Percentiles rank a stretch among this genome's conserved stretches.
These are phyloP conservation scores for Bombus ignitus DNA, from an alignment of 1,140 invertebrate genomes.

Conservation along the genomic window DNA sequence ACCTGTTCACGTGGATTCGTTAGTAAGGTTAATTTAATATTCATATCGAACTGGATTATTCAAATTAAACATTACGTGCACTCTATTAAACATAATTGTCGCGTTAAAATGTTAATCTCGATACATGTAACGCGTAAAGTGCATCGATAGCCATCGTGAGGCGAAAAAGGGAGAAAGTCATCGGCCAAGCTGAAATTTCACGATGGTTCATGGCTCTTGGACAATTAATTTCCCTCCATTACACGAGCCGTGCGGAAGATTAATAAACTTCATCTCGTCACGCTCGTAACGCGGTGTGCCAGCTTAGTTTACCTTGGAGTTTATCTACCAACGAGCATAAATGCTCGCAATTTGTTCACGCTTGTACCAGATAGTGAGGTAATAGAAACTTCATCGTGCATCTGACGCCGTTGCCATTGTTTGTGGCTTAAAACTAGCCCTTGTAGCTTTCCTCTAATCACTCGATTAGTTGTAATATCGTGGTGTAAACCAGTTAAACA, in stretches of 20 bases:
- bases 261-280: slow-evolving; percentile 62
- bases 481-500: background rate
- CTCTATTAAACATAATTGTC: background rate
- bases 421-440: background rate
- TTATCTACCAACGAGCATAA: slow-evolving; percentile 48
- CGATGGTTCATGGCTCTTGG: slow-evolving; percentile 7
- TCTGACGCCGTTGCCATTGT: background rate
- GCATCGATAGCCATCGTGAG: background rate
- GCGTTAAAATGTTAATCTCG: background rate
- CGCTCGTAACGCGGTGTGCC: slow-evolving; percentile 38
- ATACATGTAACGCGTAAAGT: background rate
- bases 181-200: slow-evolving; percentile 1
- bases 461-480: too few relatives aligned
- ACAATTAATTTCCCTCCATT: slow-evolving; percentile 58
- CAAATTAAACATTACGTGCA: background rate
- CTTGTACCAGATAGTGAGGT: slow-evolving; percentile 19
- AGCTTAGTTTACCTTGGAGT: slow-evolving; percentile 51
- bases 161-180: background rate
- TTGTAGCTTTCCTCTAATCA: too few relatives aligned
- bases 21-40: background rate
- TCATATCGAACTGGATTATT: background rate
- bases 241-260: slow-evolving; percentile 31
- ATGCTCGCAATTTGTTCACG: slow-evolving; percentile 55
- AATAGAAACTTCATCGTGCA: slow-evolving; percentile 35
- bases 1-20: background rate